Base-by-base conservation (phyloP, 2,888 invertebrate species). In the Amphimallon solstitiale region DNA sequence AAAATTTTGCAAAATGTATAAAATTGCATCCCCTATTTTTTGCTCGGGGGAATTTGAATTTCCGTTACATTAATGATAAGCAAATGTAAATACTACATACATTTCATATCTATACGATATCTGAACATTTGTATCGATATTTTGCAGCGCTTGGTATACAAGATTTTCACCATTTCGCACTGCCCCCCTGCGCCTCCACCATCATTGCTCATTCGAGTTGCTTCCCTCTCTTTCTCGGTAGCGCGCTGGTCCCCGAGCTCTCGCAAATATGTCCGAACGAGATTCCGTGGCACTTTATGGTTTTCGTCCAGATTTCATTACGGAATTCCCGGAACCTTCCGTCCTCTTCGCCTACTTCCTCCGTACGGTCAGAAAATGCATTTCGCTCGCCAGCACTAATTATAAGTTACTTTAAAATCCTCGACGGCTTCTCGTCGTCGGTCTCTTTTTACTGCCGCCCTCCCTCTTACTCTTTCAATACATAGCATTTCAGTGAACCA, bases 221-320 rank as follows among this genome's bases (percentile, higher is more conserved):
- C 29, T n/a, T n/a, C n/a, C n/a, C n/a, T n/a, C n/a, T n/a, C n/a
- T 56, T 43, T 40, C 29, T 56, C 56, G 43, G 40, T 56, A 29
- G 7, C 7, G 56, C 43, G 56, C n/a, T n/a, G n/a, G 56, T 56
- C 56, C 56, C 56, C 68, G 69, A 68, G 71, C 68, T 73, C 77
- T 80, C 79, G 77, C 80, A 81, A 81, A 81, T 79, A 81, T 80
- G 81, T 81, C 81, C 80, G 51, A 51, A 48, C 48, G 78, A 78
- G 79, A 77, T 77, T 78, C 76, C 74, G 74, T 74, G 71, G 75
- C 78, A 77, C 76, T 78, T 79, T 79, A 79, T 77, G 77, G 76
- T 73, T 73, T 76, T 76, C 76, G 76, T 73, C 72, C 72, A 74
- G 76, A 76, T 76, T 77, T 76, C 76, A 76, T 75, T 75, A 76